Percentiles rank a stretch among this genome's conserved stretches.
phyloP scores from a whole-genome alignment of 2,888 invertebrate species.

The Ditula angustiorana region DNA sequence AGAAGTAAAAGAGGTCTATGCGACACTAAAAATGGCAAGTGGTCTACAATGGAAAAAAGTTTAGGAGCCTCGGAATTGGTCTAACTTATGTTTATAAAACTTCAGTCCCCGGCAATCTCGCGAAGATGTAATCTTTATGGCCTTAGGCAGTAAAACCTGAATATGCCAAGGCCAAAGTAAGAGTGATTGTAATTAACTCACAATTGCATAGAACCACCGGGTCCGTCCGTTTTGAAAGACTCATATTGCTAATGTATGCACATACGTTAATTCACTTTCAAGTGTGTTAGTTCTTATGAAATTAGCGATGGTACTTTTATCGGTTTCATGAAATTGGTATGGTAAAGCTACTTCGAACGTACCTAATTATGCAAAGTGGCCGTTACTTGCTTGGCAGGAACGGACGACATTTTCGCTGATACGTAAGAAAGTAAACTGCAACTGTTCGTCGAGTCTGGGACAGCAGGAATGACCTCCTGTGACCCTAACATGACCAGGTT shows the following conservation, averaged over 20 bases:
- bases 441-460: too few species aligned
- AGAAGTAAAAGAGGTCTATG: too few species aligned
- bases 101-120: background rate
- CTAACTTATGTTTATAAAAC: too few species aligned
- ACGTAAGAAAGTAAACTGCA: too few species aligned
- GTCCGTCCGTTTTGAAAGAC: conserved; percentile 30
- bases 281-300: conserved; percentile 19
- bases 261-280: conserved; percentile 35
- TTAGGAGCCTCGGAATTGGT: too few species aligned
- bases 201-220: conserved; percentile 28
- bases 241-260: conserved; percentile 27
- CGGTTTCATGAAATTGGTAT: background rate
- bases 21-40: too few species aligned
- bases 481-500: too few species aligned
- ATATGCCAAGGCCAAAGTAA: conserved; percentile 26
- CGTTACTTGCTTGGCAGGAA: too few species aligned
- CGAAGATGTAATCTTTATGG: conserved; percentile 23
- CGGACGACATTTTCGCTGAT: too few species aligned
- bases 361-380: background rate
- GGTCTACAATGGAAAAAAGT: too few species aligned
- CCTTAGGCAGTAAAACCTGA: background rate
- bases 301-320: background rate
- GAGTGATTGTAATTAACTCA: conserved; percentile 18
- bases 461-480: too few species aligned
- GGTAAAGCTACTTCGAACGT: conserved; percentile 7